Evolutionary conservation across 30 jellyfish, hydroid and myxozoan species (phyloP).

Genomic region (Chironex yamaguchii): DNA sequence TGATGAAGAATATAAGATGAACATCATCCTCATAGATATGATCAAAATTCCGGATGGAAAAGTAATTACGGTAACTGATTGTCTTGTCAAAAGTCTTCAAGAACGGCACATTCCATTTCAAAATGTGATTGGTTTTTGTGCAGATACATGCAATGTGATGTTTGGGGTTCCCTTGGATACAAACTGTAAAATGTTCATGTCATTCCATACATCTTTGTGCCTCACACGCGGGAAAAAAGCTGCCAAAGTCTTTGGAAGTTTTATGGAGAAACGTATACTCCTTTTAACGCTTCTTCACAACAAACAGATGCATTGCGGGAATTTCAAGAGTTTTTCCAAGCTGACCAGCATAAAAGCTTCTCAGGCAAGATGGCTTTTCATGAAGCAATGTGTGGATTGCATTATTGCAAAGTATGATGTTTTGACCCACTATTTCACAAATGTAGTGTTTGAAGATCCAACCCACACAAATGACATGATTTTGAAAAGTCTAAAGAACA

Average conservation of each 20-base stretch:
- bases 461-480: constrained; percentile 52
- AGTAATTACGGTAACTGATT: background rate
- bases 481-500: constrained; percentile 39
- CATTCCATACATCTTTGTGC: constrained; percentile 55
- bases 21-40: constrained; percentile 26
- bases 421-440: constrained; percentile 24
- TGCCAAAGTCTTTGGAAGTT: constrained; percentile 52
- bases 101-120: constrained; percentile 38
- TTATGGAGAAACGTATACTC: constrained; percentile 29
- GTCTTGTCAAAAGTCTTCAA: background rate
- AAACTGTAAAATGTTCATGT: constrained; percentile 25
- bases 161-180: constrained; percentile 59
- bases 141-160: constrained; percentile 63
- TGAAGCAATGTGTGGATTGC: constrained; percentile 19
- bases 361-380: constrained; percentile 49
- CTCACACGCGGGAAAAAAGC: constrained; percentile 31
- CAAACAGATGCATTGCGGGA: constrained; percentile 6
- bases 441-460: constrained; percentile 58
- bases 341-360: constrained; percentile 35
- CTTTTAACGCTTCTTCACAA: constrained; percentile 18
- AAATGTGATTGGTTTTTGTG: constrained; percentile 51
- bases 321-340: constrained; percentile 33
- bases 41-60: constrained; percentile 19
- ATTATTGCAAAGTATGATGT: constrained; percentile 42
- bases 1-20: constrained; percentile 24